These are phyloP conservation scores for Spisula subtruncata DNA, from an alignment of 2,888 invertebrate genomes.

Conservation along the genomic window DNA sequence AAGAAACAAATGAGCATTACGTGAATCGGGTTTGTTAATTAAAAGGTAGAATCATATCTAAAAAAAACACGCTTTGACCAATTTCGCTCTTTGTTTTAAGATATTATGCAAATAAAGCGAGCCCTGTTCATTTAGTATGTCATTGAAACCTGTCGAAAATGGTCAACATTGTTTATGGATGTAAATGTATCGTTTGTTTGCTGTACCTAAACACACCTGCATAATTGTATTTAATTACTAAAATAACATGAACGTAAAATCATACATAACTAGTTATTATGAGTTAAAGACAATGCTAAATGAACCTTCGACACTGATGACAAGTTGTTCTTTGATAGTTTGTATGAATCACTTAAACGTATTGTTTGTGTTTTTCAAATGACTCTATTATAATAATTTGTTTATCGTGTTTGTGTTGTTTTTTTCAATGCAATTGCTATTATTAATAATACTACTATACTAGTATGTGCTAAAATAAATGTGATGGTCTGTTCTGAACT, in stretches of 20 bases:
- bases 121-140: slow-evolving; percentile 34
- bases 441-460: too few relatives aligned
- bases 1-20: slow-evolving; percentile 35
- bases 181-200: background rate
- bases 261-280: background rate
- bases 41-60: slow-evolving; percentile 41
- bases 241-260: background rate
- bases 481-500: too few relatives aligned
- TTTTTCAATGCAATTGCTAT: too few relatives aligned
- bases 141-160: background rate
- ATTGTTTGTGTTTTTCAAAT: too few relatives aligned
- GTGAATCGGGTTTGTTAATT: slow-evolving; percentile 48
- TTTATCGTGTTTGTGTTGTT: too few relatives aligned
- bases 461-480: too few relatives aligned
- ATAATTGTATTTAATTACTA: background rate
- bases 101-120: slow-evolving; percentile 23
- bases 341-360: background rate
- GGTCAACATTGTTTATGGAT: background rate
- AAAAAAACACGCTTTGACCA: slow-evolving; percentile 29
- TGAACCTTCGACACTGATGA: background rate
- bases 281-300: background rate
- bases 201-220: slow-evolving; percentile 8
- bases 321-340: background rate
- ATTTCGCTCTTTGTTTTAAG: slow-evolving; percentile 45
- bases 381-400: too few relatives aligned